Evolutionary conservation across 2,113 vertebrate species (phyloP).

Genomic region (Aphyosemion australe): DNA sequence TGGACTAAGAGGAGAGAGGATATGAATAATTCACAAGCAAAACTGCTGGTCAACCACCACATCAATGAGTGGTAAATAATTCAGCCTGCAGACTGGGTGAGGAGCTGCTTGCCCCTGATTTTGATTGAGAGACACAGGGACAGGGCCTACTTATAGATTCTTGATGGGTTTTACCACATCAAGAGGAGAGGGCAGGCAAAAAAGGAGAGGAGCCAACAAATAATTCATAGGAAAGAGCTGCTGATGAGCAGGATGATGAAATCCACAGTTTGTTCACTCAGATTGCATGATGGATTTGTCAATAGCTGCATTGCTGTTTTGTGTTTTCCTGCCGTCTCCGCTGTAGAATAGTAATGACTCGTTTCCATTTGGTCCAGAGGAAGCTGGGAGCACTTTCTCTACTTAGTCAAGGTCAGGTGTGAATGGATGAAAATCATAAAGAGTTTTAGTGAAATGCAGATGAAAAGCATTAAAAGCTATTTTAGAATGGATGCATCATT

Average conservation of each 20-base stretch:
- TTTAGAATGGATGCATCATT: slow-evolving; percentile 37
- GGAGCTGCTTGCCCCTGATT: slow-evolving; percentile 70
- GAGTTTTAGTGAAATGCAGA: slow-evolving; percentile 46
- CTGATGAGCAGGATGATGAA: slow-evolving; percentile 77
- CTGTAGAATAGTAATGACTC: slow-evolving; percentile 55
- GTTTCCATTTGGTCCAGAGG: slow-evolving; percentile 52
- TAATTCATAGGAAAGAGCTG: slow-evolving; percentile 73
- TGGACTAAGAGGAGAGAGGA: slow-evolving; percentile 52
- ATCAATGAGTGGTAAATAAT: slow-evolving; percentile 80
- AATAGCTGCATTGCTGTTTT: slow-evolving; percentile 60
- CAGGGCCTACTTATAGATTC: slow-evolving; percentile 74
- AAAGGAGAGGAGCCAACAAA: slow-evolving; percentile 63
- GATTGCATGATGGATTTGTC: slow-evolving; percentile 71
- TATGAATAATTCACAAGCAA: slow-evolving; percentile 78
- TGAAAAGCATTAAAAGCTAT: slow-evolving; percentile 46
- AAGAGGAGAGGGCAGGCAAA: slow-evolving; percentile 64
- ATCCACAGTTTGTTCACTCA: slow-evolving; percentile 64
- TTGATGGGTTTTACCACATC: slow-evolving; percentile 75
- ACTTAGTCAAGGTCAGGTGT: slow-evolving; percentile 59
- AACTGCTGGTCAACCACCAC: slow-evolving; percentile 76
- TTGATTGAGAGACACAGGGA: slow-evolving; percentile 76
- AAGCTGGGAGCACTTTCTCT: slow-evolving; percentile 18
- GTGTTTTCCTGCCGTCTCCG: slow-evolving; percentile 35
- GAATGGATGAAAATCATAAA: slow-evolving; percentile 44
- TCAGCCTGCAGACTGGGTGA: slow-evolving; percentile 67